Evolutionary conservation across 2,797 vertebrate species (phyloP), one percentile per base, ranked within the genome.

Genomic region (Cygnus olor): DNA sequence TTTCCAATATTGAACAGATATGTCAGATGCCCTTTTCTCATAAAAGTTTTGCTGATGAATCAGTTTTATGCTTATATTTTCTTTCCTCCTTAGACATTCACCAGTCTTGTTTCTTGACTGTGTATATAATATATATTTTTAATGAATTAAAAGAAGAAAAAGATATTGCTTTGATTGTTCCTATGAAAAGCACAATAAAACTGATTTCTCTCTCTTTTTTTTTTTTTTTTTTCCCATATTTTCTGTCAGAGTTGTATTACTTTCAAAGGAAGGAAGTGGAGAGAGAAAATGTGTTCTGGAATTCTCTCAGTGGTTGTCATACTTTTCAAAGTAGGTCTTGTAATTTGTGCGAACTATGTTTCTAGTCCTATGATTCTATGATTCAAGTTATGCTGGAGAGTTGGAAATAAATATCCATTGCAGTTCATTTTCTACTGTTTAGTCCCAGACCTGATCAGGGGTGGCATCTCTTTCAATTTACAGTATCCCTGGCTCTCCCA

Each of bases 1-100:
- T 94, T 95, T 96, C 78, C 5, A 3, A 88, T 97, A 97, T 96
- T 97, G 95, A 94, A 96, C 82, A 96, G 66, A 96, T 96, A 95
- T 24, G 49, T 95, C 94, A 96, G 88, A 22, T 88, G 81, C 47
- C 78, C 44, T 93, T 94, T 91, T 79, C 85, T 93, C 82, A 83
- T 84, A 87, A 81, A 77, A 87, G 21, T 89, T 92, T 95, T 88
- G 61, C 69, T 94, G 72, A 94, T 95, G 71, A 81, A 58, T 76
- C 53, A 74, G 63, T 69, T 93, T 81, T 92, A 93, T 85, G 36
- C 20, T 87, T 22, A 24, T 83, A 34, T 70, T 91, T 86, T 88
- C 38, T 65, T 84, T 90, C 12, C 27, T 53, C 24, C 18, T 87
- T 90, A 74, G 77, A 73, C 25, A 84, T 63, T 8, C 27, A 82